Conservation (phyloP, 2,888 invertebrate genomes). For the Watsonalla binaria region DNA sequence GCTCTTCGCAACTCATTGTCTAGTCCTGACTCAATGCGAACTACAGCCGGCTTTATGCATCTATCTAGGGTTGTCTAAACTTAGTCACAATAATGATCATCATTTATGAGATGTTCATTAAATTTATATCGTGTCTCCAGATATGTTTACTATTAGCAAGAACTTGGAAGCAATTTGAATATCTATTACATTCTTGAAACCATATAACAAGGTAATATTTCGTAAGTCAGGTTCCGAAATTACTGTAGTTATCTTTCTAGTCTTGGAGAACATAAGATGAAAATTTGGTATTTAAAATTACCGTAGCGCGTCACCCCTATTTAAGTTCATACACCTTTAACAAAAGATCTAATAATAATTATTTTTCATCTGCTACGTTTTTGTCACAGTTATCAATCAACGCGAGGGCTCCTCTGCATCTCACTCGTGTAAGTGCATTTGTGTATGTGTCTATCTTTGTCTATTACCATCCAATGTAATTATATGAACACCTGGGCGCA, state of each 20-base stretch:
- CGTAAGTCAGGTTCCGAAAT: too few relatives aligned
- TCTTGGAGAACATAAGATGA: constrained; percentile 1
- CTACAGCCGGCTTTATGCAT: constrained; percentile 65
- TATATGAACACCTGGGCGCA: constrained; percentile 78
- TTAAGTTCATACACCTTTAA: constrained; percentile 66
- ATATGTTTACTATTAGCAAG: too few relatives aligned
- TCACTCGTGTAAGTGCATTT: constrained; percentile 18
- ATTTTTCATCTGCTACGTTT: constrained; percentile 79
- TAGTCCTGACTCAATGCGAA: constrained; percentile 59
- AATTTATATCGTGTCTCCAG: too few relatives aligned
- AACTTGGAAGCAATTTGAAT: too few relatives aligned
- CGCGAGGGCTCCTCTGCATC: constrained; percentile 56
- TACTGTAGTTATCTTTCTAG: background rate
- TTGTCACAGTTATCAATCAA: constrained; percentile 81
- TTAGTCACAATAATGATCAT: constrained; percentile 5
- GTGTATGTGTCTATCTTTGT: constrained; percentile 44
- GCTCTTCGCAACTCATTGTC: constrained; percentile 71
- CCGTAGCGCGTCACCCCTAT: constrained; percentile 54
- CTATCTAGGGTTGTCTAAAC: constrained; percentile 56
- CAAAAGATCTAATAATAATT: constrained; percentile 77
- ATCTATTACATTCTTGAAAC: too few relatives aligned
- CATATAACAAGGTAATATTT: too few relatives aligned
- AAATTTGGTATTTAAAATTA: constrained; percentile 7
- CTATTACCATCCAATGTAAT: constrained; percentile 63
- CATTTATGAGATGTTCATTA: too few relatives aligned